Conservation (phyloP, 2,888 invertebrate genomes). For the Synergus umbraculus region DNA sequence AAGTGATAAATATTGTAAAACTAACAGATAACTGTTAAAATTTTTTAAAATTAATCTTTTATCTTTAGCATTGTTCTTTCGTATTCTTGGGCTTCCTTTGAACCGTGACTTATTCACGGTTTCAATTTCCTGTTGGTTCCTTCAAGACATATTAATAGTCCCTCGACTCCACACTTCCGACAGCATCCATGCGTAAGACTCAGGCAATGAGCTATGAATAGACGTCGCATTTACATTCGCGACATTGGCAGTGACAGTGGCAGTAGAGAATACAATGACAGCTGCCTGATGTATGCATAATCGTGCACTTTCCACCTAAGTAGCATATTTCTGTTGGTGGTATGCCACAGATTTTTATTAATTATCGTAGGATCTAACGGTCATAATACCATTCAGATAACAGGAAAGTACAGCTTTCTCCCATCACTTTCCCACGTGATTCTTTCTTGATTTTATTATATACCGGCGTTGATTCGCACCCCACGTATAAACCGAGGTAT, state of each 20-base stretch:
- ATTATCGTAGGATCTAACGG: conserved; percentile 17
- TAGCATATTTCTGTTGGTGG: not conserved
- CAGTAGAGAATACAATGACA: conserved; percentile 41
- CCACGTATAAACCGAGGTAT: not conserved
- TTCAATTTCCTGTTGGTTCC: conserved; percentile 16
- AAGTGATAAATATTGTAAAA: no score
- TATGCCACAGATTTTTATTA: conserved; percentile 8
- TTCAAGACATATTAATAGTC: conserved; percentile 34
- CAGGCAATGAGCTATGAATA: conserved; percentile 33
- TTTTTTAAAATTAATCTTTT: no score
- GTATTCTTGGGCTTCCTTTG: not conserved
- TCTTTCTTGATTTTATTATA: conserved; percentile 33
- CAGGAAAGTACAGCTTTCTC: conserved; percentile 33
- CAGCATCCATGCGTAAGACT: conserved; percentile 39
- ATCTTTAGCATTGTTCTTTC: not conserved
- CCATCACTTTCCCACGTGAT: conserved; percentile 20
- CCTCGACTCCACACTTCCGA: conserved; percentile 33
- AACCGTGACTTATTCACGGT: not conserved
- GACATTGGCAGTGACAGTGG: conserved; percentile 62
- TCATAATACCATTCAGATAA: conserved; percentile 27
- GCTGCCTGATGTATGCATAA: not conserved
- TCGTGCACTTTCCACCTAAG: conserved; percentile 23
- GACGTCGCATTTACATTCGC: conserved; percentile 47
- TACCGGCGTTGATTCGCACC: conserved; percentile 28
- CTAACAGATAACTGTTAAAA: no score